Base-by-base conservation (phyloP, 2,113 vertebrate species). In the Symphodus melops region DNA sequence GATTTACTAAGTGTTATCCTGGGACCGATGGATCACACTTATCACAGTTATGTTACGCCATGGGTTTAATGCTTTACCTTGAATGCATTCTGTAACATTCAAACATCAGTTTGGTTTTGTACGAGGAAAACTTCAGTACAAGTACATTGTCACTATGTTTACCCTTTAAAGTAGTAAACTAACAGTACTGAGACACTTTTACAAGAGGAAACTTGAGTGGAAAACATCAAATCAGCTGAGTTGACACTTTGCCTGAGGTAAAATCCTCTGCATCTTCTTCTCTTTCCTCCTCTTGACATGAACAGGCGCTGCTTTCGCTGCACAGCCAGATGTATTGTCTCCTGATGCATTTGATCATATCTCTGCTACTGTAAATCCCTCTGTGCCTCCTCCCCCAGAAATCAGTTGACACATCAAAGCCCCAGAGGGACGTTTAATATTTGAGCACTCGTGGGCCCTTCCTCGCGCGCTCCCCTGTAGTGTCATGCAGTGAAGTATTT, bases 321-420 rank as follows among this genome's bases (percentile, higher is more conserved):
- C 67, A 75, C 61, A 81, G 37, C 53, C 75, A 74, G 55, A 69
- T 39, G 52, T 25, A 80, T 60, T 42, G 78, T 71, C 68, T 87
- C 69, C 77, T 46, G 68, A 62, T 71, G 60, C 64, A 68, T 79
- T 83, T 79, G 72, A 82, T 87, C 81, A 66, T 57, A 77, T 80
- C 84, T 78, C 54, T 53, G 73, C 39, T 55, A 52, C 62, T 60
- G 74, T 64, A 68, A 73, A 73, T 60, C 36, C 33, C 80, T 83
- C 33, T 3, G 48, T 53, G 51, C 61, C 58, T 72, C 75, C 57
- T 68, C 67, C 68, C 41, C 41, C 21, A 39, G 28, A 55, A 51
- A 74, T 83, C 78, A 57, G 64, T 55, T 79, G 82, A 71, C 79
- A 75, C 54, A 79, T 84, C 80, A 81, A 72, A 83, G 62, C 28